Evolutionary conservation across 2,888 invertebrate species (phyloP).

Genomic region (Patella caerulea): DNA sequence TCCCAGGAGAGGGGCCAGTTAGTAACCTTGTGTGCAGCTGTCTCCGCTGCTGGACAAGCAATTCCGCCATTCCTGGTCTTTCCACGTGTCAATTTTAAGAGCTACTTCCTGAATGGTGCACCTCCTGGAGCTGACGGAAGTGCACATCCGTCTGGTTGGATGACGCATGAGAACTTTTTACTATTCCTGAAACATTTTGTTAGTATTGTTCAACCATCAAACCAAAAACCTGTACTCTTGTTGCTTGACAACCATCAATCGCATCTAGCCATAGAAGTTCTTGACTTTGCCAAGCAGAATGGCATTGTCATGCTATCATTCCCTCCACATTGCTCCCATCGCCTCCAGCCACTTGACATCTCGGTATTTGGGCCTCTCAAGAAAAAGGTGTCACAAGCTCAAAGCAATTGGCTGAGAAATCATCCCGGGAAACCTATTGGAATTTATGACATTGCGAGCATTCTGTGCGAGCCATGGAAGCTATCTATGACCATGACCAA

Average conservation of each 20-base stretch:
- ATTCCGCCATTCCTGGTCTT: slow-evolving; percentile 22
- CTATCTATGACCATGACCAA: slow-evolving; percentile 24
- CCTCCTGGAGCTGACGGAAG: slow-evolving; percentile 17
- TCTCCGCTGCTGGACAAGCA: slow-evolving; percentile 11
- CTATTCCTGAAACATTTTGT: slow-evolving; percentile 59
- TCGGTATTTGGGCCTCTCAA: slow-evolving; percentile 70
- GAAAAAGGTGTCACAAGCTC: slow-evolving; percentile 51
- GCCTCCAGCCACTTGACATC: slow-evolving; percentile 71
- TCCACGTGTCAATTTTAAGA: slow-evolving; percentile 21
- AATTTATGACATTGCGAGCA: slow-evolving; percentile 59
- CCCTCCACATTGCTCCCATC: slow-evolving; percentile 70
- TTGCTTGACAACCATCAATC: slow-evolving; percentile 61
- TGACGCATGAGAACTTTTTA: not conserved
- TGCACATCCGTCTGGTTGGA: slow-evolving; percentile 17
- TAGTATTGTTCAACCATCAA: slow-evolving; percentile 48
- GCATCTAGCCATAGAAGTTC: slow-evolving; percentile 45
- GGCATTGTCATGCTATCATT: slow-evolving; percentile 69
- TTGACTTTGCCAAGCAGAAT: slow-evolving; percentile 63
- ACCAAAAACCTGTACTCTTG: slow-evolving; percentile 51
- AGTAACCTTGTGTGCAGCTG: slow-evolving; percentile 7
- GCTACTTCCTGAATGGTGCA: slow-evolving; percentile 14
- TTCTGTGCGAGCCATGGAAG: slow-evolving; percentile 1
- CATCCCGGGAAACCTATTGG: slow-evolving; percentile 69
- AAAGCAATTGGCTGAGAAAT: slow-evolving; percentile 57
- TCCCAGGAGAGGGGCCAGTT: no score